These are phyloP conservation scores for Petaurus breviceps DNA, from an alignment of 2,113 vertebrate species.

Conservation along the genomic window DNA sequence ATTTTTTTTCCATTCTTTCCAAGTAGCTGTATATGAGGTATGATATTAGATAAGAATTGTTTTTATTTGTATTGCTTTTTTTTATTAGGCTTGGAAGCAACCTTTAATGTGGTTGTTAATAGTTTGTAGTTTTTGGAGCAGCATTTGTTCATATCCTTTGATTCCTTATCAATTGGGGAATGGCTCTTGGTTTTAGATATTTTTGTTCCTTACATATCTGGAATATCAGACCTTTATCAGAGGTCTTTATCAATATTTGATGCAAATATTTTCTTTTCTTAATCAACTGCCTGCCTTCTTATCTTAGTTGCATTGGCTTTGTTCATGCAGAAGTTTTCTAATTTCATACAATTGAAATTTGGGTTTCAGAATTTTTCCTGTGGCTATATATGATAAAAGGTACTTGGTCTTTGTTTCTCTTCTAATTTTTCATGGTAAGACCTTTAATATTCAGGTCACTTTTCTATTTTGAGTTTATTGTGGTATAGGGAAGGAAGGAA, in stretches of 20 bases:
- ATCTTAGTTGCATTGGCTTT: not conserved
- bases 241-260: not conserved
- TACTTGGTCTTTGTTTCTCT: not conserved
- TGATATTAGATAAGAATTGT: not conserved
- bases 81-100: not conserved
- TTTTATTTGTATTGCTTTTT: not conserved
- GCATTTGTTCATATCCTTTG: not conserved
- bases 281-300: not conserved
- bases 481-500: not conserved
- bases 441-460: not conserved
- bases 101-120: not conserved
- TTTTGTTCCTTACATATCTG: not conserved
- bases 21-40: not conserved
- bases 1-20: not conserved
- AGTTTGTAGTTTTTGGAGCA: not conserved
- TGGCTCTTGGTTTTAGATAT: not conserved
- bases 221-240: not conserved
- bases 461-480: not conserved
- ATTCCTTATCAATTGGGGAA: not conserved
- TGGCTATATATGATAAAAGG: not conserved
- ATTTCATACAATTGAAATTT: not conserved
- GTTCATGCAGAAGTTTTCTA: not conserved
- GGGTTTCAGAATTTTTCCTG: not conserved
- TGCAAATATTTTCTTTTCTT: no score
- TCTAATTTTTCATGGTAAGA: not conserved